Conservation (phyloP, 2,797 vertebrate genomes). For the Periophthalmus magnuspinnatus region DNA sequence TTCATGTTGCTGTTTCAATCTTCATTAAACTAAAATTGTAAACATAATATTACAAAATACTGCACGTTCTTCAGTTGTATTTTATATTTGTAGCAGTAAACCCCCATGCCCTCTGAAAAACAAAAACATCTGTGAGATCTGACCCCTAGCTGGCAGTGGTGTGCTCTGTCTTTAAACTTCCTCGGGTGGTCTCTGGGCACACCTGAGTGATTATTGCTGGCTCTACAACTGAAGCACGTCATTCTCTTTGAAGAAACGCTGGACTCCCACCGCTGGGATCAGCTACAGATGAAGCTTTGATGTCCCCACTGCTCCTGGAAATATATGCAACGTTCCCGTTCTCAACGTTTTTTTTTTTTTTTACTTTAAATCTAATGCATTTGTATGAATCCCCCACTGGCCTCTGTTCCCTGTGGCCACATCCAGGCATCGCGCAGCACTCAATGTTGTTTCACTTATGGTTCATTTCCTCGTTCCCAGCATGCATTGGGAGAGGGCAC, state of each 20-base stretch:
- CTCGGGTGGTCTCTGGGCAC: background rate
- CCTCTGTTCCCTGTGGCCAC: constrained; percentile 16
- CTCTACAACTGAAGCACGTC: constrained; percentile 18
- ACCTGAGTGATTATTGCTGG: background rate
- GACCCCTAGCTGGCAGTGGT: background rate
- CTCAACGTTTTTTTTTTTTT: constrained; percentile 8
- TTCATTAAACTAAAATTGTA: too few relatives aligned
- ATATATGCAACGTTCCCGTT: constrained; percentile 1
- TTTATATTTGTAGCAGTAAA: background rate
- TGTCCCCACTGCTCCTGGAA: constrained; percentile 3
- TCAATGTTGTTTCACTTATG: constrained; percentile 27
- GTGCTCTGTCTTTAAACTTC: background rate
- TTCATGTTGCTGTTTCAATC: too few relatives aligned
- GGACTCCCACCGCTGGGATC: constrained; percentile 13
- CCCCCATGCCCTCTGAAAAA: background rate
- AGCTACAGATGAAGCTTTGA: constrained; percentile 30
- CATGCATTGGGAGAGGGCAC: constrained; percentile 27
- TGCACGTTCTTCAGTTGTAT: background rate
- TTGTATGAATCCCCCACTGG: constrained; percentile 12
- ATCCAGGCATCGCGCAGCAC: constrained; percentile 27
- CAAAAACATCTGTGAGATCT: background rate
- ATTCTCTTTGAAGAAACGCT: constrained; percentile 19
- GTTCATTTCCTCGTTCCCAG: constrained; percentile 37
- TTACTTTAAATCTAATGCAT: constrained; percentile 18
- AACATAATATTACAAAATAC: background rate